Conservation (phyloP, 2,797 vertebrate species). For the Hippopotamyrus pictus region DNA sequence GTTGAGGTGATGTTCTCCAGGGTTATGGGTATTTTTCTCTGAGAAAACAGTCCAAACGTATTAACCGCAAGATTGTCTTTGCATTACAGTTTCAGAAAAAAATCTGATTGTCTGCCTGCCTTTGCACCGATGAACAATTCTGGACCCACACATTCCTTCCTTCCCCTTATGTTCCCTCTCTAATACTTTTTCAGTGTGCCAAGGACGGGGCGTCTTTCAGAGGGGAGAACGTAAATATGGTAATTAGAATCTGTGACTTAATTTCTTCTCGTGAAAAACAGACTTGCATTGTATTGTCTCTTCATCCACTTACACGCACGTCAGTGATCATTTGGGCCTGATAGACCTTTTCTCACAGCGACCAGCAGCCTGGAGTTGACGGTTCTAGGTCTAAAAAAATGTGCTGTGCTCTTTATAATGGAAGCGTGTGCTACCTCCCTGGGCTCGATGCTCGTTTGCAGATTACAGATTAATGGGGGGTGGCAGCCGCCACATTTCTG, state of each 20-base stretch:
- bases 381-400: neutral
- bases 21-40: neutral
- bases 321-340: neutral
- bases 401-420: neutral
- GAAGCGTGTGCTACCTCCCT: neutral
- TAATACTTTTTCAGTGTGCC: conserved; percentile 42
- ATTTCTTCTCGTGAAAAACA: neutral
- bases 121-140: neutral
- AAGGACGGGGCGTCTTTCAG: conserved; percentile 55
- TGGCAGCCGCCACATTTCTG: neutral
- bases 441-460: neutral
- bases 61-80: neutral
- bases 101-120: neutral
- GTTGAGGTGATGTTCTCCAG: neutral
- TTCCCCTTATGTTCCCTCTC: neutral
- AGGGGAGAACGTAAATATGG: conserved; percentile 59
- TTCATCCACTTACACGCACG: neutral
- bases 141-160: neutral
- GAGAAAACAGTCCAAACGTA: neutral
- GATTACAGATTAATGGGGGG: neutral
- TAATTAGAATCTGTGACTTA: conserved; percentile 32
- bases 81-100: neutral
- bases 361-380: neutral
- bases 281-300: neutral
- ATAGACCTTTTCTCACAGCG: neutral